Evolutionary conservation across 1,140 invertebrate species (phyloP).

Genomic region (Drosophila lini): DNA sequence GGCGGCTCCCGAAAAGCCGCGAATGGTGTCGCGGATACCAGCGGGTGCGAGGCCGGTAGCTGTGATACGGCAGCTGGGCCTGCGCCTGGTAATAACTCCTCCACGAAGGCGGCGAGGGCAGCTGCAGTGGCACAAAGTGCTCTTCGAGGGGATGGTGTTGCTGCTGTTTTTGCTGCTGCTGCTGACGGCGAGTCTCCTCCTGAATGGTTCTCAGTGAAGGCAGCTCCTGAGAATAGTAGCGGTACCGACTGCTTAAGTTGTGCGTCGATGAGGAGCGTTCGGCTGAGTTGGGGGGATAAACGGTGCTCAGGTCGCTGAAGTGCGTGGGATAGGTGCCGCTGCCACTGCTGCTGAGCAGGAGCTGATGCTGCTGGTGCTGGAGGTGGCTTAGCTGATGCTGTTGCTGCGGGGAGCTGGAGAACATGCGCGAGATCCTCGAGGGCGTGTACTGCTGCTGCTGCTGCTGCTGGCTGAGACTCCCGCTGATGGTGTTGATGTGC

Average conservation of each 20-base stretch:
- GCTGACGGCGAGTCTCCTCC: slow-evolving; percentile 86
- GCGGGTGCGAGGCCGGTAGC: slow-evolving; percentile 85
- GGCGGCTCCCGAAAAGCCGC: slow-evolving; percentile 86
- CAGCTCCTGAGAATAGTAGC: slow-evolving; percentile 90
- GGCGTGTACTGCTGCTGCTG: slow-evolving; percentile 81
- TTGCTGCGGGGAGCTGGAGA: slow-evolving; percentile 88
- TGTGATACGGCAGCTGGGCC: slow-evolving; percentile 83
- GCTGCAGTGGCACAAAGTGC: slow-evolving; percentile 87
- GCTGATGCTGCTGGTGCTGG: slow-evolving; percentile 84
- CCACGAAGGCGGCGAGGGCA: slow-evolving; percentile 85
- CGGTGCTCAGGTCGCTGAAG: slow-evolving; percentile 94
- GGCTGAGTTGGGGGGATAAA: slow-evolving; percentile 91
- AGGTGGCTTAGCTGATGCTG: slow-evolving; percentile 55
- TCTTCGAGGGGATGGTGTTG: slow-evolving; percentile 61
- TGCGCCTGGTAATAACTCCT: slow-evolving; percentile 81
- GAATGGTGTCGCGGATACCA: slow-evolving; percentile 87
- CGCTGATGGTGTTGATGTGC: slow-evolving; percentile 80
- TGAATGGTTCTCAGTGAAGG: slow-evolving; percentile 90
- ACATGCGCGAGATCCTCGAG: slow-evolving; percentile 86
- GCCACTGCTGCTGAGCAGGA: slow-evolving; percentile 29
- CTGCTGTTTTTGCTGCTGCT: slow-evolving; percentile 45
- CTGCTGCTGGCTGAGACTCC: slow-evolving; percentile 64
- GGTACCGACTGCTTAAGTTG: slow-evolving; percentile 86
- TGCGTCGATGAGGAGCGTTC: slow-evolving; percentile 89
- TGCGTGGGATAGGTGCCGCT: slow-evolving; percentile 85